Base-by-base conservation (phyloP, 2,888 invertebrate genomes). In the Tipula helvola region DNA sequence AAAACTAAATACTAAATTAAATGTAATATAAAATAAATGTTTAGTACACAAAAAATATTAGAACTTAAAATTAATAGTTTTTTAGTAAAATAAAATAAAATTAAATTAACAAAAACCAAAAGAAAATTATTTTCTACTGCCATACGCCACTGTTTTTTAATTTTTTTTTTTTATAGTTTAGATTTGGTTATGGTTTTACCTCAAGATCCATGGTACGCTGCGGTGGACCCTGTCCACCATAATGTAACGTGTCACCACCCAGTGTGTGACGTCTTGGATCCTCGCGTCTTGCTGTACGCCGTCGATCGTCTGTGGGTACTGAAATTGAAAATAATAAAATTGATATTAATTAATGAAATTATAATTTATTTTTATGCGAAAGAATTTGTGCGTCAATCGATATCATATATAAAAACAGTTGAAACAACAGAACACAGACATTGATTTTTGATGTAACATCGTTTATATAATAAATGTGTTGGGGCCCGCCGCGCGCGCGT, bases 261-360 rank as follows among this genome's bases (percentile, higher is more conserved):
- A 97, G 93, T 5, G 97, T 97, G 91, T 97, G 97, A 18, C 97
- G 93, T 13, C 97, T 93, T 4, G 96, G 96, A 91, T 97, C 97
- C 91, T 97, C 96, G 71, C 96, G 93, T 52, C 95, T 92, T 8
- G 92, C 91, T 87, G 92, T 92, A 89, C 88, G 93, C 91, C 88
- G 89, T 87, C 91, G 89, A 87, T 90, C 91, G 87, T 91, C 91
- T 85, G 89, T 89, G 87, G 89, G 91, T 90, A 87, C 44, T 86
- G 4, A 85, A 42, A 85, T 16, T 28, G 28, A 41, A 10, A 16
- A 10, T 36, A 36, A 83, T 3, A 41, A 85, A 28, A 83, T 36
- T 10, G 28, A 83, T 83, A 18, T 83, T 36, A 71, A 28, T 71
- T 41, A n/a, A 84, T 83, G 3, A 39, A 39, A 7, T 83, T 83